Conservation (phyloP, 2,113 vertebrate species). For the Erythrolamprus reginae region DNA sequence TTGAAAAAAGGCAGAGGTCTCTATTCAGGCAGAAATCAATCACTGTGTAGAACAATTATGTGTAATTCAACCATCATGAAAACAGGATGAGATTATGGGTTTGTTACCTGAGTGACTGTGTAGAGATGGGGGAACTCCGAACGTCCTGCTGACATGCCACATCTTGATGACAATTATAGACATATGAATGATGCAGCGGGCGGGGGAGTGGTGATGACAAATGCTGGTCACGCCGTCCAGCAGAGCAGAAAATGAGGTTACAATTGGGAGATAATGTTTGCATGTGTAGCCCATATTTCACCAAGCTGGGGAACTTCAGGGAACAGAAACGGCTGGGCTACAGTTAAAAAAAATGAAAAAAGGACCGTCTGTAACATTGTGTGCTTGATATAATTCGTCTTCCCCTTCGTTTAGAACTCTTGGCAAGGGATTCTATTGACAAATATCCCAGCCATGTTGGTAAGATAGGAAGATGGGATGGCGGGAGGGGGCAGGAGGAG, state of each 20-base stretch:
- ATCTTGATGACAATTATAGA: slow-evolving; percentile 79
- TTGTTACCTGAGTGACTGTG: slow-evolving; percentile 94
- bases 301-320: slow-evolving; percentile 72
- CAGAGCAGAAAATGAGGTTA: slow-evolving; percentile 96
- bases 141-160: slow-evolving; percentile 79
- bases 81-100: slow-evolving; percentile 92
- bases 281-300: slow-evolving; percentile 94
- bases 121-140: slow-evolving; percentile 68
- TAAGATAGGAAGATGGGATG: background rate
- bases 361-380: slow-evolving; percentile 15
- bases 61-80: slow-evolving; percentile 93
- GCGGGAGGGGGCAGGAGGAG: background rate
- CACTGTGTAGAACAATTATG: slow-evolving; percentile 96
- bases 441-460: background rate
- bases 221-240: slow-evolving; percentile 86
- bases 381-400: slow-evolving; percentile 12
- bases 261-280: slow-evolving; percentile 96
- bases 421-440: slow-evolving; percentile 9
- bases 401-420: slow-evolving; percentile 10
- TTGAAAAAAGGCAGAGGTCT: slow-evolving; percentile 87
- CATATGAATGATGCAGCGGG: slow-evolving; percentile 73
- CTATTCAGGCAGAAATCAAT: slow-evolving; percentile 98
- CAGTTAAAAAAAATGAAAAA: slow-evolving; percentile 45
- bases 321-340: slow-evolving; percentile 46
- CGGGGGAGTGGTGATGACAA: slow-evolving; percentile 78